Conservation (phyloP, 2,888 invertebrate species). For the Galerucella pusilla region DNA sequence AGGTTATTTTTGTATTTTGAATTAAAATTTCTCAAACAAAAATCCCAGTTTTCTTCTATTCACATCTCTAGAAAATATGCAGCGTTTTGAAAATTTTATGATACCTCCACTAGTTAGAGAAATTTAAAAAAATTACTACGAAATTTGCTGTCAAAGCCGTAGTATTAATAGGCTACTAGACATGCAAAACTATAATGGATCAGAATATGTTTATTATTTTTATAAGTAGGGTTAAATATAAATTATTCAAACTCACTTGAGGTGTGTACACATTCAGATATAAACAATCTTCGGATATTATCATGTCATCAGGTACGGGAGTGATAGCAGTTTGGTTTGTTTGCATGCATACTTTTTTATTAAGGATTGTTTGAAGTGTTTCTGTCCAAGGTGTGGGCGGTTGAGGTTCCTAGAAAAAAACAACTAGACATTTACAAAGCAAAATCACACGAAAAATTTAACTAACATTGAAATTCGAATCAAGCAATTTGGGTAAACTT, state of each 20-base stretch:
- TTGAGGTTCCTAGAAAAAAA: slow-evolving; percentile 45
- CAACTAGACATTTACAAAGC: no score
- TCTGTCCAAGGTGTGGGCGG: slow-evolving; percentile 46
- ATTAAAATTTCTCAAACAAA: no score
- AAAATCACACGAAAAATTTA: background rate
- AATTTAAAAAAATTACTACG: no score
- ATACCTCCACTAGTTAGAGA: no score
- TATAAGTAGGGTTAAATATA: background rate
- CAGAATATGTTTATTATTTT: no score
- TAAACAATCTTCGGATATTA: slow-evolving; percentile 49
- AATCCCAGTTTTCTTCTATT: no score
- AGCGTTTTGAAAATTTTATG: no score
- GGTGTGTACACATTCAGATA: slow-evolving; percentile 51
- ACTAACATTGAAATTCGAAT: background rate
- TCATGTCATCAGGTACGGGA: slow-evolving; percentile 31
- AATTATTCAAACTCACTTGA: slow-evolving; percentile 34
- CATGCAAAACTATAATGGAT: no score
- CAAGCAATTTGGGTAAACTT: background rate
- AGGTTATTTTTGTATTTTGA: no score
- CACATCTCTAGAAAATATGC: no score
- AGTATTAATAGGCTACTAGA: no score
- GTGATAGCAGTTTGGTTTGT: slow-evolving; percentile 32
- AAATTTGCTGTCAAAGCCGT: no score
- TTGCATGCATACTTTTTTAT: slow-evolving; percentile 46
- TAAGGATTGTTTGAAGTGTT: slow-evolving; percentile 40